These are phyloP conservation scores for Aulostomus chinensis DNA, from an alignment of 2,797 vertebrate species.

Conservation along the genomic window DNA sequence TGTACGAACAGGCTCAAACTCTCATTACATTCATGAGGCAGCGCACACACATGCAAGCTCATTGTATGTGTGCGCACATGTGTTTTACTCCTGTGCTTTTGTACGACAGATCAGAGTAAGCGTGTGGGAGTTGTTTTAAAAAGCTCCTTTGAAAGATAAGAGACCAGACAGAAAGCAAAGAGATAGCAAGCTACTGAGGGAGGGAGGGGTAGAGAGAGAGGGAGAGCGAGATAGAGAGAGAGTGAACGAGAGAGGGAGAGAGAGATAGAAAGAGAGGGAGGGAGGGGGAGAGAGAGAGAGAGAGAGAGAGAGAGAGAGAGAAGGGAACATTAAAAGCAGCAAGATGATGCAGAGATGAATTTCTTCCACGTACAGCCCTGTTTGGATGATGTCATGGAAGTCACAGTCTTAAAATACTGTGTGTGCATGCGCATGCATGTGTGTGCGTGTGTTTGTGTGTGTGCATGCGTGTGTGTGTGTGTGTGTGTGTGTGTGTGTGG, in stretches of 20 bases:
- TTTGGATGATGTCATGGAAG: slow-evolving; percentile 38
- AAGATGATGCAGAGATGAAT: slow-evolving; percentile 16
- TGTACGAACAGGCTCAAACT: slow-evolving; percentile 5
- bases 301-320: too few species aligned
- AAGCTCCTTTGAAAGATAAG: slow-evolving; percentile 58
- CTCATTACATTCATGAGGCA: slow-evolving; percentile 40
- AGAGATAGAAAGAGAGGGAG: neutral
- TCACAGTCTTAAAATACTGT: slow-evolving; percentile 14
- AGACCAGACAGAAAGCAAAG: slow-evolving; percentile 33
- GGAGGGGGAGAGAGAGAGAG: too few species aligned
- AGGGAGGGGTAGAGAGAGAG: too few species aligned
- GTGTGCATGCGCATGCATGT: too few species aligned
- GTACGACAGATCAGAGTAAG: slow-evolving; percentile 44
- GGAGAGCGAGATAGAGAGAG: too few species aligned
- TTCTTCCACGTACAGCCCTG: too few species aligned
- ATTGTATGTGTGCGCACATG: slow-evolving; percentile 7
- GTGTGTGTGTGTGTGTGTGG: slow-evolving; percentile 7
- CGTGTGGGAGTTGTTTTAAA: slow-evolving; percentile 62
- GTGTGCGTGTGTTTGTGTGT: too few species aligned
- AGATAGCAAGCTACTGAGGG: slow-evolving; percentile 3
- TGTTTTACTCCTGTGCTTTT: slow-evolving; percentile 29
- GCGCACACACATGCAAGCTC: too few species aligned
- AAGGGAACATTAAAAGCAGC: slow-evolving; percentile 8
- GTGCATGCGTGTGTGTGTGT: too few species aligned
- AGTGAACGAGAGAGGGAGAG: too few species aligned